Base-by-base conservation (phyloP, 2,797 vertebrate genomes). In the Setipinna tenuifilis region DNA sequence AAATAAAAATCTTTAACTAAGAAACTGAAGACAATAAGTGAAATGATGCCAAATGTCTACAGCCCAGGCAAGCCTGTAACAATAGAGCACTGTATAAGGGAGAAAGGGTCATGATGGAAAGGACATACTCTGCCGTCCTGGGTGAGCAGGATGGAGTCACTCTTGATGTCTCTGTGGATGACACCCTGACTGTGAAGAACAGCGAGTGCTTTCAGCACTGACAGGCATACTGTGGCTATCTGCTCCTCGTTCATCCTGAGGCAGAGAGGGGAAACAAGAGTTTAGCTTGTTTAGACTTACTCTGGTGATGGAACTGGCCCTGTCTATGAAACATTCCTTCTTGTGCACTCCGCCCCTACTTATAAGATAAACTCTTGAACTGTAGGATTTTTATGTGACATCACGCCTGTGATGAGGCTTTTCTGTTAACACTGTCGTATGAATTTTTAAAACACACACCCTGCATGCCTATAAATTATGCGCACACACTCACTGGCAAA, bases 141-240 rank as follows among this genome's bases (percentile, higher is more conserved):
- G 0, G 98, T 98, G 86, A 99, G 97, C n/a, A 99, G 95, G 90
- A 99, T 99, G 87, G 98, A 99, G 94, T 99, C 98, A 0, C 98
- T n/a, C n/a, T n/a, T n/a, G n/a, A n/a, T n/a, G n/a, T n/a, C n/a
- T n/a, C n/a, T n/a, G n/a, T n/a, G n/a, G 93, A 99, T 99, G 87
- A 99, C 98, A 0, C 98, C 98, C 92, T 99, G 98, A 0, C 95
- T 95, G 3, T 99, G 98, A 4, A 99, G 96, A 84, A 98, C 96
- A 0, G 98, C 95, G 86, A 99, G 82, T 0, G 97, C 98, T 92
- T 97, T 97, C 71, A 99, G 95, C 61, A 99, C 98, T 0, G 97
- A 97, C 89, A 97, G 90, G 88, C 98, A 99, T 86, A 99, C 98
- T 0, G 98, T 96, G 0, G 98, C 97, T 0, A 99, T 99, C 96